Conservation (phyloP, 92 coral and sea anemone species). For the Palythoa grandiflora region DNA sequence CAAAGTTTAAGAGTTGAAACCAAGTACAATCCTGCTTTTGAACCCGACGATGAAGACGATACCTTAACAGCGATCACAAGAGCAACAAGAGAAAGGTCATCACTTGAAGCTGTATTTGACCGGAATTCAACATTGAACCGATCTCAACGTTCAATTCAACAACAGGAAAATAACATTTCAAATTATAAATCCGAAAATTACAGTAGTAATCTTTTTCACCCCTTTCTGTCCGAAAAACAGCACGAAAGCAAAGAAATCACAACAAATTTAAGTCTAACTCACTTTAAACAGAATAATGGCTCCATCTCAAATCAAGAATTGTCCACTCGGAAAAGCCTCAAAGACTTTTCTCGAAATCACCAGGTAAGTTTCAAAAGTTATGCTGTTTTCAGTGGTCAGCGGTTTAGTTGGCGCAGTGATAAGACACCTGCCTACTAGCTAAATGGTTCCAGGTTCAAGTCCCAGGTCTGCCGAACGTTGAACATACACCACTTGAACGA, state of each 20-base stretch:
- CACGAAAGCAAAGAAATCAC: background rate
- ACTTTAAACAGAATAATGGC: background rate
- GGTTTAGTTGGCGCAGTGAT: background rate
- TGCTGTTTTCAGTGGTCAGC: background rate
- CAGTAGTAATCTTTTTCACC: background rate
- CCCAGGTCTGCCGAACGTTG: too few relatives aligned
- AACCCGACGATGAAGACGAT: slow-evolving; percentile 16
- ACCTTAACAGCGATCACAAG: background rate
- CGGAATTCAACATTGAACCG: background rate
- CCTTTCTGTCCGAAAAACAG: background rate
- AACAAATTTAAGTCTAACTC: background rate
- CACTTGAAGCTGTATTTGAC: background rate
- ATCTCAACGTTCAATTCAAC: background rate
- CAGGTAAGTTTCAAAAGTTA: slow-evolving; percentile 17
- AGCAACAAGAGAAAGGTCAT: background rate
- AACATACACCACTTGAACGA: too few relatives aligned
- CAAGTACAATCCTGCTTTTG: slow-evolving; percentile 32
- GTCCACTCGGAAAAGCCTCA: background rate
- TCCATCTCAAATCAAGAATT: background rate
- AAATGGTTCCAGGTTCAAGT: too few relatives aligned
- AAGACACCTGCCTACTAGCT: too few relatives aligned
- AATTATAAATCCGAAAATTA: background rate
- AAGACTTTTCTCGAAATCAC: background rate
- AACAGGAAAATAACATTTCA: background rate
- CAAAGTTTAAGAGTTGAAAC: background rate